Conservation (phyloP, 2,888 invertebrate genomes). For the Chaitophorus viminalis region DNA sequence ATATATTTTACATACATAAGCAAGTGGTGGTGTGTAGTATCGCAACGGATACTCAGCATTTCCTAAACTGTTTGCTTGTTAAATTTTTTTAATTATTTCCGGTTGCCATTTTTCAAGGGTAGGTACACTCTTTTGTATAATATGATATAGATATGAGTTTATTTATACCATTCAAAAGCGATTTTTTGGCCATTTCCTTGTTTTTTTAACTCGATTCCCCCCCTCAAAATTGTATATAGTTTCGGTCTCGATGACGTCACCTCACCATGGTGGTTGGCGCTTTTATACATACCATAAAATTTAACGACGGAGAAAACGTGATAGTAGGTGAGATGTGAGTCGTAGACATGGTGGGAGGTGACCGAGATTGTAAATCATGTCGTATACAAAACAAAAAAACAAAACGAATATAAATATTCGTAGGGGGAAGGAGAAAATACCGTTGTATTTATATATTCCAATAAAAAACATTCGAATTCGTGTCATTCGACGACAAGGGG, state of each 20-base stretch:
- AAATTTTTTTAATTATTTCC: conserved; percentile 36
- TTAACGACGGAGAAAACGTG: not conserved
- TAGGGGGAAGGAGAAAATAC: not conserved
- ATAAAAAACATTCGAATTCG: conserved; percentile 43
- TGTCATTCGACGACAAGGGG: not conserved
- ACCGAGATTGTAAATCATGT: conserved; percentile 36
- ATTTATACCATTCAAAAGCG: not conserved
- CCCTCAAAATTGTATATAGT: not conserved
- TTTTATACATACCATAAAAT: conserved; percentile 41
- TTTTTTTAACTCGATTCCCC: not conserved
- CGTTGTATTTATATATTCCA: conserved; percentile 39
- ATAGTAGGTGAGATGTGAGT: not conserved
- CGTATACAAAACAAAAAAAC: not conserved
- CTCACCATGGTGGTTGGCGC: not conserved
- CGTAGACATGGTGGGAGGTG: not conserved
- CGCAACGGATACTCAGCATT: not conserved
- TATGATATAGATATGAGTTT: too few species aligned
- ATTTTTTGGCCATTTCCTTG: not conserved
- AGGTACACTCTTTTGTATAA: not conserved
- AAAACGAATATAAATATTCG: conserved; percentile 40
- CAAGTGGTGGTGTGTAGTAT: not conserved
- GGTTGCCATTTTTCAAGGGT: not conserved
- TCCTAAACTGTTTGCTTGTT: not conserved
- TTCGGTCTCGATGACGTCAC: not conserved
- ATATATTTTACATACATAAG: not conserved